phyloP scores from a whole-genome alignment of 2,888 invertebrate genomes.

The Ferrisia virgata region DNA sequence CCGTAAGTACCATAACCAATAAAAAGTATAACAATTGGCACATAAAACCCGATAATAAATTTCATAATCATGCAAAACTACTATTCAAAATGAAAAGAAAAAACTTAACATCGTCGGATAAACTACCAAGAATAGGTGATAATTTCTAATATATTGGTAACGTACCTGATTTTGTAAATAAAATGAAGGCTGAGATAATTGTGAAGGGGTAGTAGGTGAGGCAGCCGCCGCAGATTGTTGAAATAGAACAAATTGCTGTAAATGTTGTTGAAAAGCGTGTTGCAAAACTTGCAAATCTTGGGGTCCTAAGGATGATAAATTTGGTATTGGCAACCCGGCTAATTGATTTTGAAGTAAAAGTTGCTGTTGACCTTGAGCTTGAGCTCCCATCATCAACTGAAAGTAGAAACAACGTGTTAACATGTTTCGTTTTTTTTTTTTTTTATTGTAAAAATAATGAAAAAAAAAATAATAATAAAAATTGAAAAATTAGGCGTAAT shows the following conservation, averaged over 20 bases:
- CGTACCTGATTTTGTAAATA: slow-evolving; percentile 73
- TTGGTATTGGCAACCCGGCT: slow-evolving; percentile 9
- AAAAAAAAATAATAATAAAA: background rate
- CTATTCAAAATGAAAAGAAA: too few species aligned
- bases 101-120: background rate
- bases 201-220: slow-evolving; percentile 45
- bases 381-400: slow-evolving; percentile 42
- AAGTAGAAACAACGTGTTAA: background rate
- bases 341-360: slow-evolving; percentile 37
- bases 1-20: background rate
- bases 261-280: slow-evolving; percentile 57
- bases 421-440: too few species aligned
- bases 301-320: slow-evolving; percentile 53
- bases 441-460: too few species aligned
- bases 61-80: slow-evolving; percentile 5
- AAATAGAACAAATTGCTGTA: slow-evolving; percentile 66
- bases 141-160: background rate
- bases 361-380: slow-evolving; percentile 42
- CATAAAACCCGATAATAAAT: background rate
- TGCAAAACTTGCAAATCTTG: slow-evolving; percentile 56
- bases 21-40: background rate
- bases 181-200: slow-evolving; percentile 65
- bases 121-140: background rate
- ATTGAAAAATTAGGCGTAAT: background rate
- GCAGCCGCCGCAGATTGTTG: slow-evolving; percentile 52